Percentiles rank a stretch among this genome's conserved stretches.
Evolutionary conservation across 2,888 invertebrate genomes (phyloP).

Genomic region (Latrodectus hesperus): DNA sequence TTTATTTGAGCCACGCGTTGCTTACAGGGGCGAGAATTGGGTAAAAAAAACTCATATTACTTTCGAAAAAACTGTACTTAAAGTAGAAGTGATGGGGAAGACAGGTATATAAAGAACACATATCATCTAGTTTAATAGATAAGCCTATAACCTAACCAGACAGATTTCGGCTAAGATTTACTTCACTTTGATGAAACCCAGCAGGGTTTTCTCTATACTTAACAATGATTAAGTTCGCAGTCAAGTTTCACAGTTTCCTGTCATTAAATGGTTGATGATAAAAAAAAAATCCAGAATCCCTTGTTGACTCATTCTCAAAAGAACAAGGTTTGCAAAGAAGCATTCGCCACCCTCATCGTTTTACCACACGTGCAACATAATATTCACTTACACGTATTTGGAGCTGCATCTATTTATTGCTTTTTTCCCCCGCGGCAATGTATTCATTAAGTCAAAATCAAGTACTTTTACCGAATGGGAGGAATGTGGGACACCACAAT

Average conservation of each 20-base stretch:
- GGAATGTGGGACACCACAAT: constrained; percentile 27
- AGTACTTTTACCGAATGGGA: neutral
- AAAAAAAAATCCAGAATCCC: constrained; percentile 18
- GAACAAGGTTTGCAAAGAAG: constrained; percentile 28
- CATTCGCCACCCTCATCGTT: constrained; percentile 57
- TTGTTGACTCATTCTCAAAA: constrained; percentile 23
- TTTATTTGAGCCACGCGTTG: constrained; percentile 37
- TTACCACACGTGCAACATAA: constrained; percentile 40
- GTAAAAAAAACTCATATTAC: constrained; percentile 13
- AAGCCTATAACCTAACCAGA: constrained; percentile 37
- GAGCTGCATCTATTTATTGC: constrained; percentile 13
- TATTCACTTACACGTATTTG: constrained; percentile 49
- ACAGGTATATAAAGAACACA: constrained; percentile 27
- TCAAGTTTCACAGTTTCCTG: constrained; percentile 59
- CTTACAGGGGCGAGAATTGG: constrained; percentile 24
- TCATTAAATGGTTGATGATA: constrained; percentile 54
- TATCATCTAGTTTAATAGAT: constrained; percentile 50
- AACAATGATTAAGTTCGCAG: constrained; percentile 59
- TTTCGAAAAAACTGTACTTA: constrained; percentile 14
- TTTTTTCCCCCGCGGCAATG: neutral
- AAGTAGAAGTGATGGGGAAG: constrained; percentile 22
- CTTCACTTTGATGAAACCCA: constrained; percentile 27
- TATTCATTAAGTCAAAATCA: neutral
- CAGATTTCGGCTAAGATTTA: constrained; percentile 18
- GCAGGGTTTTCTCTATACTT: constrained; percentile 52